Evolutionary conservation across 64 coral and sea anemone genomes (phyloP), one percentile per base, ranked within the genome.

Genomic region (Montipora foliosa): DNA sequence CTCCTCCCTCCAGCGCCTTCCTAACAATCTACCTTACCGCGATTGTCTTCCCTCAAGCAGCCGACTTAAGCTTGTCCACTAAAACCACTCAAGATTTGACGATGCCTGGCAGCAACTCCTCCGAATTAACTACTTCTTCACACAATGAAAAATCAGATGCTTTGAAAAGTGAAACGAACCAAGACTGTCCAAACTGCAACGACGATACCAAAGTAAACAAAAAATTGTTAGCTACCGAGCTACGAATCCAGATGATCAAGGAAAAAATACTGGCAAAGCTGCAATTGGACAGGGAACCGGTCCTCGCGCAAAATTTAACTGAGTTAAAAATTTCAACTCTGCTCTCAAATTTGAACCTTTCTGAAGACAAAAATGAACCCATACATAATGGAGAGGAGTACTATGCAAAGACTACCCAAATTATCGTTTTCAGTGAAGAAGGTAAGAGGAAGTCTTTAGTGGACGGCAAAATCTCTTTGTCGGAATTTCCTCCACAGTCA

Each of bases 241-340:
- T 50, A 8, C 67, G 82, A 86, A 86, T 86, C 82, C 45, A 86
- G 46, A 86, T 86, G 62, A 72, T 86, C 66, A 86, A 86, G 17
- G 82, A 15, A 22, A 86, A 22, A 46, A 86, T 86, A 71, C 66
- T 86, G 16, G 66, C 44, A 47, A 86, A 71, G 19, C 82, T 86
- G 4, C 64, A 86, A 8, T 21, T 86, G 66, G 82, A 86, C 16
- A 70, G 9, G 50, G 44, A 19, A 71, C 82, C 82, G 17, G 82
- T 71, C 44, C 44, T 71, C 9, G 71, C 21, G 9, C 3, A 86
- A 86, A 86, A 86, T 49, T 6, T 66, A 11, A 86, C n/a, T 62
- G 66, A 86, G 47, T 25, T 3, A 12, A 86, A 14, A 48, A 72
- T 86, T 16, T 45, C 62, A 49, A 64, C 44, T 11, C n/a, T 86